phyloP scores from a whole-genome alignment of 2,888 invertebrate genomes.

The Drosophila atripex region DNA sequence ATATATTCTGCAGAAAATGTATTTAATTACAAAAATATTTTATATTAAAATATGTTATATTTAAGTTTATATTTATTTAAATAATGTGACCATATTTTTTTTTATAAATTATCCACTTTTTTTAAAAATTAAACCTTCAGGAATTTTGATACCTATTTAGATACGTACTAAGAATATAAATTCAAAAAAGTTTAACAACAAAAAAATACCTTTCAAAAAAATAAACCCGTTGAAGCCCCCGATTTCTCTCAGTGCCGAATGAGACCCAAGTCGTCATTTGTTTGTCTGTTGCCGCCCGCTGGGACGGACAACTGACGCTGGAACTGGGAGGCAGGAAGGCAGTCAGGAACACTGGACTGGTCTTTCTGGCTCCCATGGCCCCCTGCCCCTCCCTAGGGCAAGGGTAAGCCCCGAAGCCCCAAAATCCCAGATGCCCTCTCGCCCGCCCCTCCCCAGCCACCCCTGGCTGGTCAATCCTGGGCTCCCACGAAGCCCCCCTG shows the following conservation, averaged over 20 bases:
- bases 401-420: conserved; percentile 25
- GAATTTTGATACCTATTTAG: too few species aligned
- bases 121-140: too few species aligned
- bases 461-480: conserved; percentile 7
- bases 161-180: too few species aligned
- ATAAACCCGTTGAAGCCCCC: neutral
- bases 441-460: neutral
- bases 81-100: neutral
- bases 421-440: neutral
- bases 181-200: too few species aligned
- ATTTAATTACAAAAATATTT: too few species aligned
- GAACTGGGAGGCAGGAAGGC: neutral
- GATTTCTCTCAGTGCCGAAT: conserved; percentile 19
- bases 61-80: neutral
- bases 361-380: conserved; percentile 37
- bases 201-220: neutral
- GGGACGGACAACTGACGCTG: conserved; percentile 31
- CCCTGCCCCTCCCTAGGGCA: conserved; percentile 38
- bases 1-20: too few species aligned
- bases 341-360: neutral
- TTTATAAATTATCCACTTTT: too few species aligned
- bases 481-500: too few species aligned
- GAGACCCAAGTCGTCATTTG: conserved; percentile 50
- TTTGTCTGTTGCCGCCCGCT: conserved; percentile 42
- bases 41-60: too few species aligned